Base-by-base conservation (phyloP, 2,888 invertebrate species). In the Agrochola circellaris region DNA sequence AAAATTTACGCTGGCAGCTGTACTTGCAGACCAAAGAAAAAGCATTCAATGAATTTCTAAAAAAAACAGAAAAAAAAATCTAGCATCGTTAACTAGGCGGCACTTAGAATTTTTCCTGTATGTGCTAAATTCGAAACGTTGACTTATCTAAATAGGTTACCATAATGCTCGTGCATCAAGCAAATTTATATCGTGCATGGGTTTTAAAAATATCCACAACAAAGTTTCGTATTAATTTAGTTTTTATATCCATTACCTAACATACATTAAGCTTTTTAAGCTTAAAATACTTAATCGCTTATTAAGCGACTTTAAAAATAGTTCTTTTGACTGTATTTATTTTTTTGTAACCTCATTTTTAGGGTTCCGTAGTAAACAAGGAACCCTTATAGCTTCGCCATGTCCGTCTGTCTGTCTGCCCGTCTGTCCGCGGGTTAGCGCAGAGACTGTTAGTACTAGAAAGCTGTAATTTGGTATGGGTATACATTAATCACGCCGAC, bases 61-160 rank as follows among this genome's bases (percentile, higher is more conserved):
- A 7, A 9, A 56, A 56, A 23, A 68, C 42, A 15, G 0, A 15
- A 65, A 51, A 65, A 51, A 64, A 62, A 34, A 17, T 54, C 26
- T 51, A 8, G 15, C 2, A 11, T 38, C 42, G 17, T 42, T 65
- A 73, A 65, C 42, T 26, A 72, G 4, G 48, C 58, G 26, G n/a
- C 3, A 3, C 8, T 64, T 75, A 75, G 65, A 58, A 30, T 56
- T 66, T 80, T 42, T 34, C n/a, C 13, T 15, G 23, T 20, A 11
- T 75, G 26, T 30, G 17, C 74, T 73, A 65, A 80, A 64, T 58
- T 45, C 42, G 15, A 73, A 58, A 56, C 51, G 60, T 73, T 61
- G 72, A 83, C 79, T 78, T 78, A 77, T 77, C 68, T 82, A 78
- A 83, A 83, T 83, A 60, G 78, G 78, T 77, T 65, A 73, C 23